phyloP scores from a whole-genome alignment of 1,140 invertebrate genomes.

The Vanessa atalanta region DNA sequence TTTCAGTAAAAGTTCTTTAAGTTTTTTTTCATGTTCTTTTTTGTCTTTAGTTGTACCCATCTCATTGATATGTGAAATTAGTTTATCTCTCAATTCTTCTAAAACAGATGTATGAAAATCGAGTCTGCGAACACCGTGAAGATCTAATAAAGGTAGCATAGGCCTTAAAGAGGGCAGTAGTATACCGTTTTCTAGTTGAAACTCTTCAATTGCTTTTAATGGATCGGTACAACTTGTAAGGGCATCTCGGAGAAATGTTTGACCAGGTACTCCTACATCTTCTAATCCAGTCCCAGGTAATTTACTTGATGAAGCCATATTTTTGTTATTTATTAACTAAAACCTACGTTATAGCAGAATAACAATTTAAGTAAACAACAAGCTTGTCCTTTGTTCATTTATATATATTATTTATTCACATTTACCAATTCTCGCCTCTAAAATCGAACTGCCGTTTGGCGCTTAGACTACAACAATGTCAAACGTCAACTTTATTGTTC shows the following conservation, averaged over 20 bases:
- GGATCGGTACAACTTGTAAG: constrained; percentile 98
- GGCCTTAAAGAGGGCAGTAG: constrained; percentile 94
- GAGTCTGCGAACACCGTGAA: constrained; percentile 94
- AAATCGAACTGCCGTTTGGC: no score
- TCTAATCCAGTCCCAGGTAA: constrained; percentile 85
- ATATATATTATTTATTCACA: no score
- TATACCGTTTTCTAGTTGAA: constrained; percentile 98
- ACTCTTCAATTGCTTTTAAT: constrained; percentile 97
- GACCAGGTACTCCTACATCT: constrained; percentile 95
- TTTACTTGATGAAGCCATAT: constrained; percentile 72
- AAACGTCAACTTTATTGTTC: no score
- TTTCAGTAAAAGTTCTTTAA: constrained; percentile 95
- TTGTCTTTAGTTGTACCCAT: constrained; percentile 86
- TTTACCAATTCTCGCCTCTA: no score
- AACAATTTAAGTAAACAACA: constrained; percentile 3
- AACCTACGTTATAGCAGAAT: constrained; percentile 8
- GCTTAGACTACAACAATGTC: no score
- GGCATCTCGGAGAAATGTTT: constrained; percentile 93
- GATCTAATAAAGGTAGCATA: constrained; percentile 95
- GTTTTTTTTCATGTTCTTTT: constrained; percentile 90
- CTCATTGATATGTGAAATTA: constrained; percentile 93
- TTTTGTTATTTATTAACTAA: constrained; percentile 7
- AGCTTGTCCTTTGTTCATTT: background rate
- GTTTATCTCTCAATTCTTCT: constrained; percentile 95
- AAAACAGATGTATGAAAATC: constrained; percentile 98